Evolutionary conservation across 2,113 vertebrate species (phyloP).

Genomic region (Erpornis zantholeuca): DNA sequence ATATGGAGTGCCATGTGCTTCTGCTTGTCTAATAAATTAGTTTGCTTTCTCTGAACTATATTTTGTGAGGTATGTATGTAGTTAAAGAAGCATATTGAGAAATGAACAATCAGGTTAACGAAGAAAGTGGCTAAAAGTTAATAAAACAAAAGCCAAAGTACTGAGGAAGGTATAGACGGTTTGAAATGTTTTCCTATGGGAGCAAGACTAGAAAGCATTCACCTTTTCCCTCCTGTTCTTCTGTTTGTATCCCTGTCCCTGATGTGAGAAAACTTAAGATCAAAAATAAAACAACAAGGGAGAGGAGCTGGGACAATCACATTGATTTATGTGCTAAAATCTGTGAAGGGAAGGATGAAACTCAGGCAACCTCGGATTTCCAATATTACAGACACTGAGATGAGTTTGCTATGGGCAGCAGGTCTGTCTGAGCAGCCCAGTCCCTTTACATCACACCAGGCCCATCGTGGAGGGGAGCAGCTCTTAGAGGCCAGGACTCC

Average conservation of each 20-base stretch:
- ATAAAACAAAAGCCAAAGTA: slow-evolving; percentile 12
- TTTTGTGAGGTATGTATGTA: slow-evolving; percentile 35
- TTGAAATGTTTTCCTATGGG: not conserved
- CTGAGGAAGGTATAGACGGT: not conserved
- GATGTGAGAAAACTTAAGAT: not conserved
- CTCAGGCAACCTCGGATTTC: not conserved
- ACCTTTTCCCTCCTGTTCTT: not conserved
- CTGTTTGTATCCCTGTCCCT: not conserved
- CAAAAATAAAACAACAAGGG: not conserved
- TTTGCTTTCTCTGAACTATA: slow-evolving; percentile 15
- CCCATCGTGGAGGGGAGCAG: fast-evolving
- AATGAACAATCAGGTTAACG: slow-evolving; percentile 21
- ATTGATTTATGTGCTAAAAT: not conserved
- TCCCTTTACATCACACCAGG: fast-evolving
- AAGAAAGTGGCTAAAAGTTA: slow-evolving; percentile 42
- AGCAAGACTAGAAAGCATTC: not conserved
- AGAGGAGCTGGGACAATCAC: not conserved
- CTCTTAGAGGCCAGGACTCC: not conserved
- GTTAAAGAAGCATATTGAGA: slow-evolving; percentile 40
- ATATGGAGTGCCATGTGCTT: slow-evolving; percentile 64
- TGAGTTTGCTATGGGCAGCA: fast-evolving
- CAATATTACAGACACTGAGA: not conserved
- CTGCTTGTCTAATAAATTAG: slow-evolving; percentile 59
- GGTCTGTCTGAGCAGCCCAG: not conserved
- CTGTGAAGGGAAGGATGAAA: not conserved